phyloP scores from a whole-genome alignment of 2,888 invertebrate genomes.

The Tenthredo scrophulariae region DNA sequence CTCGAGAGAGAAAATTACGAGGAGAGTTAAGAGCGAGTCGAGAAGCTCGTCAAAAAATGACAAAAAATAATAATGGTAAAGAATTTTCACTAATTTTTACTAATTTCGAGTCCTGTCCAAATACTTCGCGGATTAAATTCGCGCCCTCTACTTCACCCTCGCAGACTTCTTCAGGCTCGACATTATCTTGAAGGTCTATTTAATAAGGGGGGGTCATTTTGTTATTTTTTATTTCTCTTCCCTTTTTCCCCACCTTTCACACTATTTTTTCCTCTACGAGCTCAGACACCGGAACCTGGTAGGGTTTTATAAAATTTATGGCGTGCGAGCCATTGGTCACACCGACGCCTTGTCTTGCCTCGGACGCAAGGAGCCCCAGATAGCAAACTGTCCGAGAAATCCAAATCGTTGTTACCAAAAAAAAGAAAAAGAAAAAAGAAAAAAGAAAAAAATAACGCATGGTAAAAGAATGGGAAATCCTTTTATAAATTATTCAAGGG shows the following conservation, averaged over 20 bases:
- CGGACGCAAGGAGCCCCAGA: conserved; percentile 43
- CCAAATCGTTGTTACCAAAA: conserved; percentile 33
- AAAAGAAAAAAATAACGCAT: background rate
- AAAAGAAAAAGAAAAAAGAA: background rate
- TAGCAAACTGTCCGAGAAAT: conserved; percentile 54
- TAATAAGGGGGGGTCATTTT: conserved; percentile 15
- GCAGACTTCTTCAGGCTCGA: background rate
- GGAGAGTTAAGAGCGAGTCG: background rate
- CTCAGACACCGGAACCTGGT: conserved; percentile 34
- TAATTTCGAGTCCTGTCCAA: background rate
- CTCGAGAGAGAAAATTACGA: background rate
- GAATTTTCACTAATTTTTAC: background rate
- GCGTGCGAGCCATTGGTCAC: conserved; percentile 51
- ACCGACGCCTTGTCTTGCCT: conserved; percentile 33
- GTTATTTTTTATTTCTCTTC: background rate
- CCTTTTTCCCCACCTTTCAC: background rate
- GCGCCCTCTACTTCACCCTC: background rate
- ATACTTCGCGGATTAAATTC: background rate
- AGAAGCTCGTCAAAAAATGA: background rate
- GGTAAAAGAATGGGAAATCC: background rate
- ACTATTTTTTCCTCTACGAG: background rate
- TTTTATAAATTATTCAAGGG: conserved; percentile 6
- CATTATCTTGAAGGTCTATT: background rate
- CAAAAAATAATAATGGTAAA: background rate
- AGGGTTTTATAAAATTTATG: conserved; percentile 54